Evolutionary conservation across 2,888 invertebrate species (phyloP), one percentile per base, ranked within the genome.

Genomic region (Zygogramma bicolorata): DNA sequence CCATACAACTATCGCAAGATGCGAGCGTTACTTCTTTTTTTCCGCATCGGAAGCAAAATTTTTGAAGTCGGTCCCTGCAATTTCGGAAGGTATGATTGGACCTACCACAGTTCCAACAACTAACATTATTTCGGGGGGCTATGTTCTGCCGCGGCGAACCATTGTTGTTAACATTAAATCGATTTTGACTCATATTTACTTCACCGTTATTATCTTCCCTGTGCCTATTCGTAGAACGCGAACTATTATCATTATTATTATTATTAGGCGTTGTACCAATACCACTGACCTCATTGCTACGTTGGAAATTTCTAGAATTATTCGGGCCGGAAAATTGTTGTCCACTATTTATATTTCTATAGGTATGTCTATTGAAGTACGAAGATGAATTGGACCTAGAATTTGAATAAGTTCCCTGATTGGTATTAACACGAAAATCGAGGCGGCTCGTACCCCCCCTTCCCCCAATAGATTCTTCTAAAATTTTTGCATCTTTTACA

Each of bases 31-130:
- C 68, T n/a, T 34, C 53, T 5, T 27, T 20, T 7, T 65, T 53
- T 2, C 68, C 49, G 18, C 71, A 71, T 49, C 46, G 34, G 15
- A 59, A 71, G 53, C 71, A 71, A 59, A 68, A 63, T 27, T 58
- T 61, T 10, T 1, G n/a, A 1, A 46, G 22, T 29, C 59, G 59
- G 15, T 29, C 27, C n/a, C 27, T 42, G 31, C 62, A 62, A 34
- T 38, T 10, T 25, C 46, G 31, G 15, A 46, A 65, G 6, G 29
- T 31, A 53, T 68, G 71, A 49, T 60, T 65, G 10, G 40, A 31
- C n/a, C 46, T n/a, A 15, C 53, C 20, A 38, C 68, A 71, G 53
- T 71, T 67, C 29, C 49, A 71, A 34, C 67, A 70, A 49, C 10
- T 10, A 18, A 59, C n/a, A 15, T 4, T 18, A 29, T 59, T 29